Evolutionary conservation across 2,888 invertebrate species (phyloP).

Genomic region (Frankliniella fusca): DNA sequence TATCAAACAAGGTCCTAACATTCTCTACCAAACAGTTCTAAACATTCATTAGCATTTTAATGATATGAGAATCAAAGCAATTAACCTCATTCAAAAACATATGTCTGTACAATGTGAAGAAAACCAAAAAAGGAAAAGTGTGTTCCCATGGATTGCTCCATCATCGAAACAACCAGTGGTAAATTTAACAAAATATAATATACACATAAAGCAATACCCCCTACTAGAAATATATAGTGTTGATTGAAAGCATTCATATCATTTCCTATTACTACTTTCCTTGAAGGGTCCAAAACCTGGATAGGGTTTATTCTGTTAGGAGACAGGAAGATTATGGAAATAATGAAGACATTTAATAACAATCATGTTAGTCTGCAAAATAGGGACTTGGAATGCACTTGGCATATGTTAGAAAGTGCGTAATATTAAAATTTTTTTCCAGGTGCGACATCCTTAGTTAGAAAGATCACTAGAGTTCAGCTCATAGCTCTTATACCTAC

Average conservation of each 20-base stretch:
- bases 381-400: conserved; percentile 6
- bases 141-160: conserved; percentile 18
- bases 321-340: too few species aligned
- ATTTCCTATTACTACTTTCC: neutral
- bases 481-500: neutral
- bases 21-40: conserved; percentile 16
- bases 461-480: neutral
- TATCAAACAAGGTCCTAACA: neutral
- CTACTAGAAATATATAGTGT: conserved; percentile 6
- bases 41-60: conserved; percentile 23
- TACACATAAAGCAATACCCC: conserved; percentile 1
- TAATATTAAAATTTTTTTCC: neutral
- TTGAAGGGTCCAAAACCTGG: neutral
- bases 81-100: conserved; percentile 2
- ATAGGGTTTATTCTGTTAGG: neutral
- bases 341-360: neutral
- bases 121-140: neutral
- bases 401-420: neutral
- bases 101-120: neutral
- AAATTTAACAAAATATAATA: conserved; percentile 14
- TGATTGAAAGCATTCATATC: neutral
- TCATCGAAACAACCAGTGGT: neutral
- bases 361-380: conserved; percentile 1
- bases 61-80: conserved; percentile 24
- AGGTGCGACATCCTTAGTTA: neutral